Evolutionary conservation across 2,797 vertebrate genomes (phyloP).

Genomic region (Spea hammondii): DNA sequence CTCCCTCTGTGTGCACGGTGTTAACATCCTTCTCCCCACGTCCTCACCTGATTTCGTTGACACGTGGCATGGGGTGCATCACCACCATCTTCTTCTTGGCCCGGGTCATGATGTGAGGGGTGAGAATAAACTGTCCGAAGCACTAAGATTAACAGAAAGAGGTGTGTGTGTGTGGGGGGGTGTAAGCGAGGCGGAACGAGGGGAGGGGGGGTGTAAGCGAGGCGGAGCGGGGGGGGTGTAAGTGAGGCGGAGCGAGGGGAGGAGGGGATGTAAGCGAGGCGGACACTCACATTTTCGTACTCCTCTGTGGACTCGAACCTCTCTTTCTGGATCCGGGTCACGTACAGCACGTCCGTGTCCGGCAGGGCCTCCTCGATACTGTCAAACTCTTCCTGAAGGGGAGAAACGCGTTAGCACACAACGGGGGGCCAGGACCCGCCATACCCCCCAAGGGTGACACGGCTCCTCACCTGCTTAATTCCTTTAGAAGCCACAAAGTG

Average conservation of each 20-base stretch:
- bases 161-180: background rate
- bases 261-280: background rate
- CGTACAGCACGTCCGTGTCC: slow-evolving; percentile 92
- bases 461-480: slow-evolving; percentile 83
- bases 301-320: slow-evolving; percentile 82
- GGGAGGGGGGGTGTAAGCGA: too few relatives aligned
- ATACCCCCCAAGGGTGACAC: background rate
- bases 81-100: slow-evolving; percentile 98
- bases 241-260: background rate
- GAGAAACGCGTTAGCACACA: background rate
- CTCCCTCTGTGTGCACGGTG: background rate
- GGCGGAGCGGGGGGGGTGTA: background rate
- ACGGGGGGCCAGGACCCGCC: background rate
- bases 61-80: slow-evolving; percentile 93
- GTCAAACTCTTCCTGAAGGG: slow-evolving; percentile 85
- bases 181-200: too few relatives aligned
- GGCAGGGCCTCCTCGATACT: slow-evolving; percentile 92
- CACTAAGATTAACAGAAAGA: slow-evolving; percentile 68
- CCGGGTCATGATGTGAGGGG: slow-evolving; percentile 94
- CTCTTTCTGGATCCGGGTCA: slow-evolving; percentile 97
- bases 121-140: slow-evolving; percentile 94
- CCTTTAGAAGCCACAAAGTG: slow-evolving; percentile 87
- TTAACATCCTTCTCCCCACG: too few relatives aligned
- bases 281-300: slow-evolving; percentile 79
- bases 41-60: slow-evolving; percentile 92